Percentiles rank a stretch among this genome's conserved stretches.
Conservation (phyloP, 2,113 vertebrate species). For the Nothobranchius kuhntae region DNA sequence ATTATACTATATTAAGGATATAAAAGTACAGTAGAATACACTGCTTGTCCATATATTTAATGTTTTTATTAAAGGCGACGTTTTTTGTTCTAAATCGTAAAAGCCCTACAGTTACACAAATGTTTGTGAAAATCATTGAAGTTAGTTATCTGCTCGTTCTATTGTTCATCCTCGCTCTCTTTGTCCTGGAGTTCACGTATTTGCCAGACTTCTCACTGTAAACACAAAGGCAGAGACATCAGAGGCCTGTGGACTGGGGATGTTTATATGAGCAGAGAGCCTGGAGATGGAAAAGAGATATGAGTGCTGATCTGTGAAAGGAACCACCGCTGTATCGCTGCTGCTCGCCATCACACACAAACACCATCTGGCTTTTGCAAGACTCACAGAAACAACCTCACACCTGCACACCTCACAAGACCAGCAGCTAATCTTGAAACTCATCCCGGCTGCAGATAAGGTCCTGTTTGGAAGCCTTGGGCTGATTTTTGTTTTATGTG, state of each 20-base stretch:
- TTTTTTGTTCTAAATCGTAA: too few species aligned
- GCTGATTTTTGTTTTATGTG: not conserved
- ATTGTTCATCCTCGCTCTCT: constrained; percentile 56
- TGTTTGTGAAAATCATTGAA: constrained; percentile 8
- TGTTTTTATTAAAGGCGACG: constrained; percentile 10
- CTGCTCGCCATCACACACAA: constrained; percentile 71
- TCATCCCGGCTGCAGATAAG: not conserved
- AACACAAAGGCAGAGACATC: constrained; percentile 77
- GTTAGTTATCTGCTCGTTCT: constrained; percentile 9
- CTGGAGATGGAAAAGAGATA: constrained; percentile 78
- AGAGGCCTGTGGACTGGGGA: constrained; percentile 70
- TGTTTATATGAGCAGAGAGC: constrained; percentile 76
- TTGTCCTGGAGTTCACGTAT: constrained; percentile 72
- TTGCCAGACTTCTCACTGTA: constrained; percentile 77
- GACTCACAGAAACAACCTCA: constrained; percentile 57
- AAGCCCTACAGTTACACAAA: too few species aligned
- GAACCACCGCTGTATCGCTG: constrained; percentile 65
- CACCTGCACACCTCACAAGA: constrained; percentile 63
- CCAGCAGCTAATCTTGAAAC: not conserved
- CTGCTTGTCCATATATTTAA: not conserved
- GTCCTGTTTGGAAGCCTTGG: not conserved
- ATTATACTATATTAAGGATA: too few species aligned
- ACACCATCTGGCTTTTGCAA: constrained; percentile 71
- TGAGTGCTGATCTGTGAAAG: constrained; percentile 72
- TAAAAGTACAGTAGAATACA: too few species aligned